Conservation (phyloP, 64 coral and sea anemone genomes). For the Anthopleura sola region DNA sequence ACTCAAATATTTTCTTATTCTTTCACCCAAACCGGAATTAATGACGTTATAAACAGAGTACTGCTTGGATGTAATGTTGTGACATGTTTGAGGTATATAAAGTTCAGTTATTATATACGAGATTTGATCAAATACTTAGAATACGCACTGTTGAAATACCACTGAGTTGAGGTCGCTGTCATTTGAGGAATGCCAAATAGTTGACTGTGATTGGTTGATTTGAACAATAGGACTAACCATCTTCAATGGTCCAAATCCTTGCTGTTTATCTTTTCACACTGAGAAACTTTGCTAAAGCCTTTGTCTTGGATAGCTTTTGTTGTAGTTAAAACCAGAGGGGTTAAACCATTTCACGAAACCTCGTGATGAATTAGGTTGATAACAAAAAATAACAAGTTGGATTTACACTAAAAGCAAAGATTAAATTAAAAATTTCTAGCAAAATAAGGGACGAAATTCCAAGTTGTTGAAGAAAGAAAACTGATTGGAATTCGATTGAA, state of each 20-base stretch:
- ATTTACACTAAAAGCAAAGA: no score
- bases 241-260: not conserved
- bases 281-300: not conserved
- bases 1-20: slow-evolving; percentile 1
- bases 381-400: no score
- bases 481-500: no score
- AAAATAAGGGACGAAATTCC: no score
- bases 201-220: not conserved
- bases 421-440: no score
- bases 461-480: no score
- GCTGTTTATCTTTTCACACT: slow-evolving; percentile 19
- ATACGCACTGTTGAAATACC: not conserved
- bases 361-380: not conserved
- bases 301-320: not conserved
- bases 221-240: slow-evolving; percentile 1
- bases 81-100: not conserved
- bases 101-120: not conserved
- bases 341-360: not conserved
- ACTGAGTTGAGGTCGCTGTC: slow-evolving; percentile 4
- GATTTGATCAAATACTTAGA: slow-evolving; percentile 9
- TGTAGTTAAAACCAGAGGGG: not conserved
- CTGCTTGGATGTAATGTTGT: not conserved
- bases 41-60: not conserved
- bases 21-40: not conserved
- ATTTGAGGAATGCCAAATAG: not conserved